Evolutionary conservation across 2,888 invertebrate species (phyloP).

Genomic region (Cybosia mesomella): DNA sequence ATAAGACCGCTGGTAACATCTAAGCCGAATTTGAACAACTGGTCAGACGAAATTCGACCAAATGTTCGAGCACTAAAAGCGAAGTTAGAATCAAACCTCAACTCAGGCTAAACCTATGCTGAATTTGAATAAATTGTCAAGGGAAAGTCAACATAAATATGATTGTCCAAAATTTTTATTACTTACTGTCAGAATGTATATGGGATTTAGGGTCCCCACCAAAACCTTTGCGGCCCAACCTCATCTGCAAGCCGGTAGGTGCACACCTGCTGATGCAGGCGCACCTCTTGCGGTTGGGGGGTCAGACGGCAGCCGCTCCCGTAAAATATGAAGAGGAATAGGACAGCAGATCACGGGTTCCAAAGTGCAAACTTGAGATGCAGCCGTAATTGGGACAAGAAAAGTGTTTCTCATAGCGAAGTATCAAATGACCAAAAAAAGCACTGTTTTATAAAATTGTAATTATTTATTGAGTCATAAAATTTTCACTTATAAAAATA

Average conservation of each 20-base stretch:
- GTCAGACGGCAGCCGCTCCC: neutral
- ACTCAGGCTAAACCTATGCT: neutral
- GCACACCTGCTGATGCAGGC: too few species aligned
- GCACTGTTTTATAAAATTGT: neutral
- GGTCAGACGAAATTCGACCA: neutral
- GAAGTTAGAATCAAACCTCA: neutral
- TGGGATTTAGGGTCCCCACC: neutral
- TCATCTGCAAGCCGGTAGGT: neutral
- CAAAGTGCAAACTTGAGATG: too few species aligned
- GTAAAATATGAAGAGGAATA: neutral
- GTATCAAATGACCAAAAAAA: neutral
- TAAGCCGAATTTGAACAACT: neutral
- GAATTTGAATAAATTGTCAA: neutral
- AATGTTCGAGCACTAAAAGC: slow-evolving; percentile 1
- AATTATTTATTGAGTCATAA: neutral
- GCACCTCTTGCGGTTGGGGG: too few species aligned
- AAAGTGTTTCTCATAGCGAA: neutral
- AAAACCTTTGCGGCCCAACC: neutral
- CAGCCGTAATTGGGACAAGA: neutral
- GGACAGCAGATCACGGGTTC: neutral
- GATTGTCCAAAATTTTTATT: neutral
- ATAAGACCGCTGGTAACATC: neutral
- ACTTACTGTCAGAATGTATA: neutral
- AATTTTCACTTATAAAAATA: neutral
- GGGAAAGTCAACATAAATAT: neutral